These are phyloP conservation scores for Chrysina gloriosa DNA, from an alignment of 2,888 invertebrate species.

Conservation along the genomic window DNA sequence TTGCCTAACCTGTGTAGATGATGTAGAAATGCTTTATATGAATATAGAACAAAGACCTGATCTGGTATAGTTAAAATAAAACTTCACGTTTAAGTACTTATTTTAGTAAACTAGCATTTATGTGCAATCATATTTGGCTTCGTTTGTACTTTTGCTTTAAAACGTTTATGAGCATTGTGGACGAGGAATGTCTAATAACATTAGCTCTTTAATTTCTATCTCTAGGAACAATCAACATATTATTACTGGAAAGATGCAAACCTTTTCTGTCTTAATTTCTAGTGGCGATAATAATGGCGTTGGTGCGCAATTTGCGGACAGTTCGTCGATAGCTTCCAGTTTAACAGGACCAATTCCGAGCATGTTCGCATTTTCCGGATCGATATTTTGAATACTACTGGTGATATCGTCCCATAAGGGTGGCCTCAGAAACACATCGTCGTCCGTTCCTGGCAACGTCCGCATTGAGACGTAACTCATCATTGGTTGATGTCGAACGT, in stretches of 20 bases:
- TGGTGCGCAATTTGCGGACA: slow-evolving; percentile 63
- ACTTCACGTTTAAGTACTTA: too few relatives aligned
- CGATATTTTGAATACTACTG: slow-evolving; percentile 89
- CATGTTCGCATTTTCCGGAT: slow-evolving; percentile 91
- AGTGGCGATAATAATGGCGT: slow-evolving; percentile 81
- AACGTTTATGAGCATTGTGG: too few relatives aligned
- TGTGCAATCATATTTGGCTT: too few relatives aligned
- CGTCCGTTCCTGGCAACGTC: slow-evolving; percentile 72
- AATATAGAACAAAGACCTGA: too few relatives aligned
- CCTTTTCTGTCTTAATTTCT: slow-evolving; percentile 84
- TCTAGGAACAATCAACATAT: too few relatives aligned
- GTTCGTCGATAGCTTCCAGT: slow-evolving; percentile 79
- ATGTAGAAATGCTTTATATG: too few relatives aligned
- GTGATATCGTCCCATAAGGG: slow-evolving; percentile 94
- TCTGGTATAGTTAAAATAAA: too few relatives aligned
- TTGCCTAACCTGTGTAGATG: too few relatives aligned
- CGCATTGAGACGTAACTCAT: slow-evolving; percentile 70
- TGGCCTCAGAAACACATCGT: slow-evolving; percentile 88
- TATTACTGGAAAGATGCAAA: slow-evolving; percentile 36
- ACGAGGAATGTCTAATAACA: too few relatives aligned
- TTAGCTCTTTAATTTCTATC: too few relatives aligned
- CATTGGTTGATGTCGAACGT: slow-evolving; percentile 52
- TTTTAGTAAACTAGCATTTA: too few relatives aligned
- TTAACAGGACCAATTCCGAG: slow-evolving; percentile 83
- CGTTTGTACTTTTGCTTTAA: too few relatives aligned